Evolutionary conservation across 2,797 vertebrate species (phyloP), one percentile per base, ranked within the genome.

Genomic region (Ceryle rudis): DNA sequence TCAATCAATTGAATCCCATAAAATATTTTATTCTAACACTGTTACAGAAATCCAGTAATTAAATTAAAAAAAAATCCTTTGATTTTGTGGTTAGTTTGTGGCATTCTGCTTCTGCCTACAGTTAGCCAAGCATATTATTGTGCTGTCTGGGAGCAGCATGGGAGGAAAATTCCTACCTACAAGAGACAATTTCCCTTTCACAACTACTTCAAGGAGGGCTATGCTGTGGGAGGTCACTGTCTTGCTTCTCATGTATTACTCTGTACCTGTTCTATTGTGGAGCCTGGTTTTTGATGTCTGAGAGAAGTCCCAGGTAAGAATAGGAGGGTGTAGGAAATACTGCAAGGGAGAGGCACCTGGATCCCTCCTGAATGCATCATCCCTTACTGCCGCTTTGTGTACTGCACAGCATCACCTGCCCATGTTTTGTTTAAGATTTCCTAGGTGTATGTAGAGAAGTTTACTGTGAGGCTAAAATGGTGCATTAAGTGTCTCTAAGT

Each of bases 21-120:
- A 81, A 95, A 73, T 67, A 81, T 82, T 94, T 90, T 81, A 62
- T 74, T 91, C 52, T 79, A 62, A 81, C 41, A 49, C 14, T 83
- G 31, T 49, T 84, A 57, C 7, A 90, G 46, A 66, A 86, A 81
- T 81, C 23, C 8, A 73, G 21, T 66, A 69, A 93, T 66, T 47
- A 15, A 91, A 66, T 84, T 86, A 16, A 57, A 49, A 84, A 33
- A 33, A 65, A 78, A 18, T 0, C 4, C 47, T 91, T 94, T 86
- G 74, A 92, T 93, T 81, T 52, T 23, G 3, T 28, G n/a, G 15
- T 80, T 47, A 86, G 35, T 58, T 78, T 90, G 33, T 51, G 44
- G 14, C 28, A 73, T 86, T 86, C 60, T 81, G 4, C 28, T 90
- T 86, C 58, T 90, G 65, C 16, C 61, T 23, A 49, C 51, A 9